Percentiles rank a stretch among this genome's conserved stretches.
Evolutionary conservation across 2,797 vertebrate species (phyloP).

Genomic region (Mustela erminea): DNA sequence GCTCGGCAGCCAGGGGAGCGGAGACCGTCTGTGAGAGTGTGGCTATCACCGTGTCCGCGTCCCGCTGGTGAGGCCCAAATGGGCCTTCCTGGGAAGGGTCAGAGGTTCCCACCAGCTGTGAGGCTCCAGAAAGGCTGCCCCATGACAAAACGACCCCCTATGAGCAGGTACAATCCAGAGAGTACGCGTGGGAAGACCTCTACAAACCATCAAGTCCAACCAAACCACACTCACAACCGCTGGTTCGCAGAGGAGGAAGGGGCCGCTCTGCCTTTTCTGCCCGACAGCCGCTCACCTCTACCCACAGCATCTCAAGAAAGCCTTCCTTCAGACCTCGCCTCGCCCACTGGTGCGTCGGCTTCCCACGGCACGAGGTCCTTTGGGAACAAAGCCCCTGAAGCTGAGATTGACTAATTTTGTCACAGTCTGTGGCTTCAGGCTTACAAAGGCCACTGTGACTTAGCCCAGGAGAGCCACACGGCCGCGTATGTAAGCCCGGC

Average conservation of each 20-base stretch:
- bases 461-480: conserved; percentile 74
- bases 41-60: fast-evolving
- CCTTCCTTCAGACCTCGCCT: conserved; percentile 69
- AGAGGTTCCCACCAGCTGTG: neutral
- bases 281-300: neutral
- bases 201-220: fast-evolving
- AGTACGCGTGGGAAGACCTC: neutral
- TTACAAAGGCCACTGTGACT: conserved; percentile 83
- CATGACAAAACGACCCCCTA: neutral
- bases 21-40: fast-evolving
- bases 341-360: conserved; percentile 48
- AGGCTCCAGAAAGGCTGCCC: neutral
- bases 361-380: conserved; percentile 67
- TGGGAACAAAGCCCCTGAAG: neutral
- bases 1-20: fast-evolving
- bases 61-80: fast-evolving
- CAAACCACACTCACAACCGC: fast-evolving
- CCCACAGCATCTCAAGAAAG: conserved; percentile 49
- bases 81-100: neutral
- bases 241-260: fast-evolving
- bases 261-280: neutral
- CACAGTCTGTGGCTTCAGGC: conserved; percentile 69
- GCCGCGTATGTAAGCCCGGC: conserved; percentile 76
- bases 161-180: neutral
- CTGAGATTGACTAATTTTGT: conserved; percentile 72